A percentile compares a stretch with the other conserved stretches of the same genome.
These are phyloP conservation scores for Sinhomidia bicolor DNA, from an alignment of 2,888 invertebrate genomes.

Conservation along the genomic window DNA sequence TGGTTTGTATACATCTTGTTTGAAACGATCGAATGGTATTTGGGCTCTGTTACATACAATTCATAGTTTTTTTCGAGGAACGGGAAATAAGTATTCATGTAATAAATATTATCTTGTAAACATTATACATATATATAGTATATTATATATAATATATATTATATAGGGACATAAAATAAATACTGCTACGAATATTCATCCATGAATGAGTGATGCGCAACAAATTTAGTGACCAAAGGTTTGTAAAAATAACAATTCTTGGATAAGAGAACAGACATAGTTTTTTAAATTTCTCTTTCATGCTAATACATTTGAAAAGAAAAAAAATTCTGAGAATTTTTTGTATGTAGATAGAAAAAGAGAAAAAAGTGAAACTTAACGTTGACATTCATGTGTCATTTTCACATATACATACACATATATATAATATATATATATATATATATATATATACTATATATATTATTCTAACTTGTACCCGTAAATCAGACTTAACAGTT, in stretches of 20 bases:
- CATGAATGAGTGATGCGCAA: slow-evolving; percentile 76
- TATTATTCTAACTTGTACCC: slow-evolving; percentile 50
- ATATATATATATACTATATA: slow-evolving; percentile 17
- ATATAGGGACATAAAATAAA: slow-evolving; percentile 32
- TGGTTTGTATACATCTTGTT: slow-evolving; percentile 66
- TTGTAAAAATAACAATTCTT: slow-evolving; percentile 62
- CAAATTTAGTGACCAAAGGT: slow-evolving; percentile 76
- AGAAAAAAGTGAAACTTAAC: slow-evolving; percentile 31
- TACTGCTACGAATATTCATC: slow-evolving; percentile 56
- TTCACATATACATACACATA: slow-evolving; percentile 11
- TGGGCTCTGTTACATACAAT: slow-evolving; percentile 63
- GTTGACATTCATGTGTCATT: slow-evolving; percentile 46
- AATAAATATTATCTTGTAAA: slow-evolving; percentile 58
- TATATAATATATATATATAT: slow-evolving; percentile 46
- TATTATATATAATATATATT: slow-evolving; percentile 10
- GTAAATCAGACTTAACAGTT: slow-evolving; percentile 20
- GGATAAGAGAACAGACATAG: slow-evolving; percentile 56
- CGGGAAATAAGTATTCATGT: slow-evolving; percentile 74
- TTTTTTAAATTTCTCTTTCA: slow-evolving; percentile 72
- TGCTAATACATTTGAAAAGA: slow-evolving; percentile 47
- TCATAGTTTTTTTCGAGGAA: slow-evolving; percentile 62
- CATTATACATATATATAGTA: slow-evolving; percentile 53
- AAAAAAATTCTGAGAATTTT: slow-evolving; percentile 56
- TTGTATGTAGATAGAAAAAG: slow-evolving; percentile 41
- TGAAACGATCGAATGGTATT: slow-evolving; percentile 66